These are phyloP conservation scores for Nipponia nippon DNA, from an alignment of 2,113 vertebrate species.

Conservation along the genomic window DNA sequence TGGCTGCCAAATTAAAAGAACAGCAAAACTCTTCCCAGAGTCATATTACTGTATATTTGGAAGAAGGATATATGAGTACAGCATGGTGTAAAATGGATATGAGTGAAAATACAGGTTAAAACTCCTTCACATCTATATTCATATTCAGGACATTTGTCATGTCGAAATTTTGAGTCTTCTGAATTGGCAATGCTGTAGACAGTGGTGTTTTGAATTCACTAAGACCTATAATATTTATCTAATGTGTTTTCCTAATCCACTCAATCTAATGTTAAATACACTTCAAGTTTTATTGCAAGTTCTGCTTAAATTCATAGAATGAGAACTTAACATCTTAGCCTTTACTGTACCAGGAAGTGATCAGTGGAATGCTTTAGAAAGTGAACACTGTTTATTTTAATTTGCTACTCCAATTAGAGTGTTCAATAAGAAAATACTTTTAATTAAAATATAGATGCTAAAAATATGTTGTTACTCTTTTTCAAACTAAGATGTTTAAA, in stretches of 20 bases:
- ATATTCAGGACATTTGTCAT: background rate
- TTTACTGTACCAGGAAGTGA: background rate
- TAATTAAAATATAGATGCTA: constrained; percentile 4
- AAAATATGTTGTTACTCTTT: background rate
- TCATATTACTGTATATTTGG: background rate
- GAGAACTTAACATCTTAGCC: background rate
- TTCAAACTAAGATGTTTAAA: background rate
- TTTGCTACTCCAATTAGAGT: constrained; percentile 7
- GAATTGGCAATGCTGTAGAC: background rate
- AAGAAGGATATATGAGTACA: background rate
- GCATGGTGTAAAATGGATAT: background rate
- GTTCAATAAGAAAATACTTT: constrained; percentile 26
- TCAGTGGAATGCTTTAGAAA: background rate
- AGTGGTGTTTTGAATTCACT: background rate
- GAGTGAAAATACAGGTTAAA: background rate
- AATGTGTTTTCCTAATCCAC: background rate
- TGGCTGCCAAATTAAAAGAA: background rate
- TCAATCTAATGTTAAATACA: background rate
- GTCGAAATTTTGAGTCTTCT: background rate
- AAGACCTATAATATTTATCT: background rate
- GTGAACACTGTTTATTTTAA: background rate
- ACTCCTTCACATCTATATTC: background rate
- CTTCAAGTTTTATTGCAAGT: background rate
- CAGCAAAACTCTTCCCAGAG: background rate
- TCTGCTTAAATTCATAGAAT: background rate